phyloP scores from a whole-genome alignment of 2,113 vertebrate species.

The Oreochromis niloticus region DNA sequence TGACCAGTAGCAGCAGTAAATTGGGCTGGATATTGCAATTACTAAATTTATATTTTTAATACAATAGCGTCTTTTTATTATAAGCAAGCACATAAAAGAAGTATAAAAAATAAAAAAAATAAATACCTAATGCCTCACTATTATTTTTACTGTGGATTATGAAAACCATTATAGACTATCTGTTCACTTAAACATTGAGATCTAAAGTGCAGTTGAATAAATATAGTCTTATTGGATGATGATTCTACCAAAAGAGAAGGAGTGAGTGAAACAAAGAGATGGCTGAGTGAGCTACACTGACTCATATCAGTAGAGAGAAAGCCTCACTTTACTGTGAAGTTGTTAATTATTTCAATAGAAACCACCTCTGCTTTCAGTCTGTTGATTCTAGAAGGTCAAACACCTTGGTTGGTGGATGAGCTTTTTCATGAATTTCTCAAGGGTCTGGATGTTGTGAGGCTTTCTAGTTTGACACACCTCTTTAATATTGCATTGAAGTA shows the following conservation, averaged over 20 bases:
- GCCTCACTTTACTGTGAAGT: background rate
- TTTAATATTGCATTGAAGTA: background rate
- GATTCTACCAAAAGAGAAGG: background rate
- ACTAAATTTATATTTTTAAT: background rate
- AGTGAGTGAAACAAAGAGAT: background rate
- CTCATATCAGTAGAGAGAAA: accelerated
- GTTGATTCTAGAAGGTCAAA: background rate
- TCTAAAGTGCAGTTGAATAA: background rate
- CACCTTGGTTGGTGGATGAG: background rate
- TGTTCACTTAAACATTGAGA: background rate
- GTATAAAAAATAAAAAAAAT: background rate
- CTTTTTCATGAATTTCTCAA: background rate
- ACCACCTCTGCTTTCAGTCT: background rate
- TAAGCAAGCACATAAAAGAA: background rate
- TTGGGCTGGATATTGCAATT: background rate
- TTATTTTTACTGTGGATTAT: background rate
- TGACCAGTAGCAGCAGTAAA: background rate
- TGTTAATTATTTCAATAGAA: background rate
- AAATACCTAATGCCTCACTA: background rate
- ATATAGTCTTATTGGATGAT: background rate
- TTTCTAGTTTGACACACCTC: background rate
- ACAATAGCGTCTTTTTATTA: background rate
- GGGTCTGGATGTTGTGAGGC: background rate
- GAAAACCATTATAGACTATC: background rate
- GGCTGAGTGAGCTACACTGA: background rate